phyloP scores from a whole-genome alignment of 2,888 invertebrate genomes.

The Cheiracanthium punctorium region DNA sequence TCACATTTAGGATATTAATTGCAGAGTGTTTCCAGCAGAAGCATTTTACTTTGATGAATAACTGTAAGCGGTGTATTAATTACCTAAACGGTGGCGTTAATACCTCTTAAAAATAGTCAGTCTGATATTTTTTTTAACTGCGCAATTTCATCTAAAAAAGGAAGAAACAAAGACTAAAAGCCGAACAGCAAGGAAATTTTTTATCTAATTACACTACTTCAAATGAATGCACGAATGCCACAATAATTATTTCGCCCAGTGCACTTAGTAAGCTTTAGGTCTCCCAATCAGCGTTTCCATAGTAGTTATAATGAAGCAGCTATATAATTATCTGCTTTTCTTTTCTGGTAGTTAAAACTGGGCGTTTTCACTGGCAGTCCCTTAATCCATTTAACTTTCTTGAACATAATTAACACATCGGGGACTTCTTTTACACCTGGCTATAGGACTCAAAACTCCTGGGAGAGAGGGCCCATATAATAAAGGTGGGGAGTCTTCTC shows the following conservation, averaged over 20 bases:
- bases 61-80: too few species aligned
- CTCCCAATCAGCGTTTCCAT: neutral
- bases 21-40: too few species aligned
- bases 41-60: too few species aligned
- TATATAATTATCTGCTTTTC: neutral
- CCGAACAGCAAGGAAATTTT: too few species aligned
- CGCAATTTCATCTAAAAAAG: too few species aligned
- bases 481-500: neutral
- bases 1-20: too few species aligned
- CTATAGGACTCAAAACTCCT: neutral
- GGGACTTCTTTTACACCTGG: constrained; percentile 37
- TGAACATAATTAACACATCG: constrained; percentile 40
- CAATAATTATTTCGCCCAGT: neutral
- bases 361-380: neutral
- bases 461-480: neutral
- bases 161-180: too few species aligned
- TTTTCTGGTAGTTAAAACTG: neutral
- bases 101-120: too few species aligned
- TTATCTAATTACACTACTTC: too few species aligned
- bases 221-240: too few species aligned
- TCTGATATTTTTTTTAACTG: too few species aligned
- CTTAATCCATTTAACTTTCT: constrained; percentile 7
- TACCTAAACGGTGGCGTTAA: too few species aligned
- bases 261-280: neutral
- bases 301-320: neutral